These are phyloP conservation scores for Calyptommatus sinebrachiatus DNA, from an alignment of 2,113 vertebrate species.

Conservation along the genomic window DNA sequence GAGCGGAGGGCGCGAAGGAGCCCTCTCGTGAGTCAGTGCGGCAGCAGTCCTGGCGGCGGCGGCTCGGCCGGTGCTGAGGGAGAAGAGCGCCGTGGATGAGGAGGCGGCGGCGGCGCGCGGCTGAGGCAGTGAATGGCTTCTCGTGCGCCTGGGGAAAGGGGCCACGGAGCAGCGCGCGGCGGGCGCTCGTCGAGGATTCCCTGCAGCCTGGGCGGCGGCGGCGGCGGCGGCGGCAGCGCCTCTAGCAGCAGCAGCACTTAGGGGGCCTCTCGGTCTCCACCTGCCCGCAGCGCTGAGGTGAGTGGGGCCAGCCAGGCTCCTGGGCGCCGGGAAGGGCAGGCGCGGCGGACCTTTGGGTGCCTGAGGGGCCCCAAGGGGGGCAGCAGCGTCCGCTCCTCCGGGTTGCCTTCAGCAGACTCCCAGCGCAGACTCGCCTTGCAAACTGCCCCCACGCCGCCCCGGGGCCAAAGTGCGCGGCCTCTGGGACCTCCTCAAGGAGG, in stretches of 20 bases:
- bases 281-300: constrained; percentile 53
- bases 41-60: constrained; percentile 28
- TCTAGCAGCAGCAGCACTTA: neutral
- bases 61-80: constrained; percentile 21
- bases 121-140: constrained; percentile 59
- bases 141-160: constrained; percentile 43
- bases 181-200: neutral
- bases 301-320: constrained; percentile 17
- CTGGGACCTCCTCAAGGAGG: neutral
- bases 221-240: constrained; percentile 5
- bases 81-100: constrained; percentile 57
- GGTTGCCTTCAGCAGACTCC: neutral
- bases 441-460: neutral
- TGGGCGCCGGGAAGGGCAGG: too few species aligned
- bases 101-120: constrained; percentile 58
- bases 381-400: neutral
- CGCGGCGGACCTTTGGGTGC: neutral
- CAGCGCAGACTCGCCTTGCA: neutral
- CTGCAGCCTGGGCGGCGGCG: constrained; percentile 24
- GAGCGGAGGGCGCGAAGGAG: neutral
- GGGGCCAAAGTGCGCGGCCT: neutral
- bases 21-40: constrained; percentile 8
- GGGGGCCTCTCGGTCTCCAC: constrained; percentile 20
- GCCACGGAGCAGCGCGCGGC: constrained; percentile 33
- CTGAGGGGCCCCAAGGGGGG: neutral